phyloP scores from a whole-genome alignment of 1,140 invertebrate genomes.

The Pseudobourletiella spinata region DNA sequence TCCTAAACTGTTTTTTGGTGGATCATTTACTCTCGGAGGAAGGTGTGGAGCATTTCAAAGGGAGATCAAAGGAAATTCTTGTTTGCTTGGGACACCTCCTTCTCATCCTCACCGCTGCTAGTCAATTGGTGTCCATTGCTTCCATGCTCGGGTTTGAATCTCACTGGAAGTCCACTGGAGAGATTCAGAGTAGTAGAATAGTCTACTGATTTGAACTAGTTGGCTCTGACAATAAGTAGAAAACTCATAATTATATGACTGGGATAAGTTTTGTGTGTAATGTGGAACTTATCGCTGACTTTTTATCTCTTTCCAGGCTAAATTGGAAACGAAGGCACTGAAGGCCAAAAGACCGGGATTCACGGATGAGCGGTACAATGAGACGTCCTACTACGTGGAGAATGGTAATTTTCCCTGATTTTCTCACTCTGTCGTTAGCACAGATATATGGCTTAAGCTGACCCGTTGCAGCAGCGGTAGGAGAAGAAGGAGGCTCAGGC shows the following conservation, averaged over 20 bases:
- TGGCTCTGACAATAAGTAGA: not conserved
- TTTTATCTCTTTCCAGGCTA: constrained; percentile 65
- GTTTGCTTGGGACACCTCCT: too few relatives aligned
- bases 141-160: not conserved
- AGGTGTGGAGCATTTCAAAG: too few relatives aligned
- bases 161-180: not conserved
- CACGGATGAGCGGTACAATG: constrained; percentile 83
- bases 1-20: too few relatives aligned
- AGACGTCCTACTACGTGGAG: constrained; percentile 93
- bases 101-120: too few relatives aligned
- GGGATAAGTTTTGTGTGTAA: too few relatives aligned
- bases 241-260: not conserved
- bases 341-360: constrained; percentile 87
- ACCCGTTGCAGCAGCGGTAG: too few relatives aligned
- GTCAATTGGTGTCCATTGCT: not conserved
- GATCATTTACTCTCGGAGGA: too few relatives aligned
- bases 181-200: not conserved
- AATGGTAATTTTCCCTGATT: constrained; percentile 74
- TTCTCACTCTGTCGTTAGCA: too few relatives aligned
- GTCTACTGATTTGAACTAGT: not conserved
- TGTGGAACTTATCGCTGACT: too few relatives aligned
- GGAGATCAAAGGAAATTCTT: too few relatives aligned
- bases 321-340: constrained; percentile 82
- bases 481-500: too few relatives aligned
- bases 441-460: too few relatives aligned